Conservation (phyloP, 1,140 invertebrate species). For the Ylistrum balloti region DNA sequence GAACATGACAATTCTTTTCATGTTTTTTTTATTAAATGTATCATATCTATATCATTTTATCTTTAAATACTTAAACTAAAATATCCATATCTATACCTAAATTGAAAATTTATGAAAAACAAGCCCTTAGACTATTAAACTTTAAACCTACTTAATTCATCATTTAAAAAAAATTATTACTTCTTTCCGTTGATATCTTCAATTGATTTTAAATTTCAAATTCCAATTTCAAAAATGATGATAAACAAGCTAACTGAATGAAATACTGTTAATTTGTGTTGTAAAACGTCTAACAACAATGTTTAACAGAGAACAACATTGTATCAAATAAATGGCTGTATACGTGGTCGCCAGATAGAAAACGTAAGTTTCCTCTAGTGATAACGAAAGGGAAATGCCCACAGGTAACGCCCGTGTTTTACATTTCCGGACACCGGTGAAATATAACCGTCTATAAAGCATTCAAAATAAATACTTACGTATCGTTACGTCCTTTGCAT, state of each 20-base stretch:
- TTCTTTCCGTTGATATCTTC: no score
- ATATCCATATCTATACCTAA: no score
- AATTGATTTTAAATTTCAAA: background rate
- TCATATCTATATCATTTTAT: no score
- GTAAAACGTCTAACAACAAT: background rate
- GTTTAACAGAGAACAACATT: background rate
- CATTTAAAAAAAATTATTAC: no score
- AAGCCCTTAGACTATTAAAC: no score
- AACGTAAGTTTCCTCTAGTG: background rate
- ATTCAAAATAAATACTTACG: slow-evolving; percentile 86
- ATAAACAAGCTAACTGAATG: no score
- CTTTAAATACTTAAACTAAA: no score
- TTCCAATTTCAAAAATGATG: no score
- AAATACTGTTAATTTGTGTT: background rate
- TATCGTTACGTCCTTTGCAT: slow-evolving; percentile 91
- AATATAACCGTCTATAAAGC: background rate
- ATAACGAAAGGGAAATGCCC: slow-evolving; percentile 17
- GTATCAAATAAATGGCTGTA: background rate
- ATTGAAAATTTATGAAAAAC: no score
- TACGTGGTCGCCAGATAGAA: background rate
- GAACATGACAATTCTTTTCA: no score
- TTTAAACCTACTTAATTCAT: no score
- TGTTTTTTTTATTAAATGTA: no score
- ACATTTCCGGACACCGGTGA: slow-evolving; percentile 6
- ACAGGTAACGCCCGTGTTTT: slow-evolving; percentile 24